Conservation (phyloP, 2,888 invertebrate species). For the Luffia ferchaultella region DNA sequence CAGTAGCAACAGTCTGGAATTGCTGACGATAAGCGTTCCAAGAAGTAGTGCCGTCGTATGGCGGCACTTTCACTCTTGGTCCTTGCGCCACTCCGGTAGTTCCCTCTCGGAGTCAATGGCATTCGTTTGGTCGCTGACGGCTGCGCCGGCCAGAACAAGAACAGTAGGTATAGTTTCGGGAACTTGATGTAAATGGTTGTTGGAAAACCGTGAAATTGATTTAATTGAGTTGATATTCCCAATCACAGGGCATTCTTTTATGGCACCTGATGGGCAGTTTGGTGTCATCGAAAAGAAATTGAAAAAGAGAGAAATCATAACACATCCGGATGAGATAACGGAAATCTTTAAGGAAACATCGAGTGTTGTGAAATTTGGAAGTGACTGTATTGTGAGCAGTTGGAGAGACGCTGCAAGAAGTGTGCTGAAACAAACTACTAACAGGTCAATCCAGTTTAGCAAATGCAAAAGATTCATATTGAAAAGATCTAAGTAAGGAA, state of each 20-base stretch:
- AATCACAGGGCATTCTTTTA: slow-evolving; percentile 21
- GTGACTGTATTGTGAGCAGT: slow-evolving; percentile 11
- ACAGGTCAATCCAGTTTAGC: slow-evolving; percentile 13
- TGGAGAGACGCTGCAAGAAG: slow-evolving; percentile 10
- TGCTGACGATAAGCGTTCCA: no score
- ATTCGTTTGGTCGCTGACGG: slow-evolving; percentile 23
- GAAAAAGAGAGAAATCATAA: slow-evolving; percentile 12
- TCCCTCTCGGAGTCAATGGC: slow-evolving; percentile 13
- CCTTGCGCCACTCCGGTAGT: no score
- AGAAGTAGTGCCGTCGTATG: no score
- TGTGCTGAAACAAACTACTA: slow-evolving; percentile 13
- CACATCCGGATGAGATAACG: slow-evolving; percentile 10
- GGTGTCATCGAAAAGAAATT: slow-evolving; percentile 19
- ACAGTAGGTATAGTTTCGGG: slow-evolving; percentile 19
- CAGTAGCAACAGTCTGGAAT: no score
- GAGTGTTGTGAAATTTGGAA: no score
- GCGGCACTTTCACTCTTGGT: no score
- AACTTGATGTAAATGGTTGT: slow-evolving; percentile 15
- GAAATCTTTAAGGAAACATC: slow-evolving; percentile 12
- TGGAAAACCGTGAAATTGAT: slow-evolving; percentile 13
- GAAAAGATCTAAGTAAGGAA: slow-evolving; percentile 9
- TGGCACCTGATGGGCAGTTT: slow-evolving; percentile 21
- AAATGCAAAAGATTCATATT: slow-evolving; percentile 6
- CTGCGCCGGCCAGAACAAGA: slow-evolving; percentile 25
- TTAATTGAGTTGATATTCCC: slow-evolving; percentile 16